Percentiles rank a stretch among this genome's conserved stretches.
Evolutionary conservation across 2,888 invertebrate species (phyloP).

Genomic region (Tanypteryx hageni): DNA sequence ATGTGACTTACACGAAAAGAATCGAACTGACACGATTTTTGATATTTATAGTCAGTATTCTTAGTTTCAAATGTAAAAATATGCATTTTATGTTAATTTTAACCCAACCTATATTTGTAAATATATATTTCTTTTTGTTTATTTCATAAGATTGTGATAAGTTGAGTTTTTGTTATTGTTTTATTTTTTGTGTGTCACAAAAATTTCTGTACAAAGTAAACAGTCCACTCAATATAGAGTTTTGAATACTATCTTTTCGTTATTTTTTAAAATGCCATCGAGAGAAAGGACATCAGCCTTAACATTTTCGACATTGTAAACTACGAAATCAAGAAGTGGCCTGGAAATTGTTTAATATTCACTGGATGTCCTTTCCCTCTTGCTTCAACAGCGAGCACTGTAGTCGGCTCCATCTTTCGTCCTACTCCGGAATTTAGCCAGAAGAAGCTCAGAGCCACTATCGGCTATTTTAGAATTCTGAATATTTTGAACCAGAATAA

Average conservation of each 20-base stretch:
- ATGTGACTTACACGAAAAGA: slow-evolving; percentile 39
- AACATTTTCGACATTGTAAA: no score
- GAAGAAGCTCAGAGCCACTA: not conserved
- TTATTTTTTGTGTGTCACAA: slow-evolving; percentile 64
- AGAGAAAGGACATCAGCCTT: not conserved
- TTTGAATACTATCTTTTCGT: slow-evolving; percentile 55
- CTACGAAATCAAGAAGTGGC: no score
- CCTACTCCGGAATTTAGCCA: slow-evolving; percentile 27
- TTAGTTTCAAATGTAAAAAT: slow-evolving; percentile 28
- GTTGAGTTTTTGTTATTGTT: slow-evolving; percentile 64
- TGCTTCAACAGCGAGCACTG: not conserved
- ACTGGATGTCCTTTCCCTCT: not conserved
- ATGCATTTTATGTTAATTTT: slow-evolving; percentile 64
- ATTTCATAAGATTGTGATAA: slow-evolving; percentile 63
- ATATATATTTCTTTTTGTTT: slow-evolving; percentile 59
- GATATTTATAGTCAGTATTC: slow-evolving; percentile 59
- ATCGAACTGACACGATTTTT: slow-evolving; percentile 49
- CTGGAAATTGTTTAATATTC: no score
- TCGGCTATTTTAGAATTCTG: slow-evolving; percentile 57
- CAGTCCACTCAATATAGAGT: slow-evolving; percentile 63
- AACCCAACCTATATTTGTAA: slow-evolving; percentile 46
- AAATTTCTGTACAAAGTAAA: slow-evolving; percentile 63
- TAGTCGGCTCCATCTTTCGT: slow-evolving; percentile 52
- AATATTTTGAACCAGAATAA: slow-evolving; percentile 62
- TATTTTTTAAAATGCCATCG: slow-evolving; percentile 31